These are phyloP conservation scores for Nomada hirtipes DNA, from an alignment of 2,888 invertebrate genomes.

Conservation along the genomic window DNA sequence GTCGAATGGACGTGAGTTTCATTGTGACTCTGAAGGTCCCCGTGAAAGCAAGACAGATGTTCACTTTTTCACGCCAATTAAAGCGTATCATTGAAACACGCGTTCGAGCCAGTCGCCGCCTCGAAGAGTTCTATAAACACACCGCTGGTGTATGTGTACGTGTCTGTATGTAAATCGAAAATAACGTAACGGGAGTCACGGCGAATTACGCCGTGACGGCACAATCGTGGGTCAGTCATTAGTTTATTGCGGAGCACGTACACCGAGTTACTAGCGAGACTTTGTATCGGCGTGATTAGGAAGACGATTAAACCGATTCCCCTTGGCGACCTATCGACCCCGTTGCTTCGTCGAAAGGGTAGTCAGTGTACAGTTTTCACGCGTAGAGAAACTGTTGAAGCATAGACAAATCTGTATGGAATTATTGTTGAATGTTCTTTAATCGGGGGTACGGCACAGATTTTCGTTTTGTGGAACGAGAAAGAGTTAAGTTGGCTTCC, in stretches of 20 bases:
- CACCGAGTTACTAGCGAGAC: slow-evolving; percentile 23
- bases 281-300: slow-evolving; percentile 38
- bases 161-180: slow-evolving; percentile 8
- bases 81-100: slow-evolving; percentile 1
- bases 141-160: neutral
- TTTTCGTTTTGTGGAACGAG: no score
- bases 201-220: slow-evolving; percentile 28
- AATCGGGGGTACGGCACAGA: no score
- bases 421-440: slow-evolving; percentile 1
- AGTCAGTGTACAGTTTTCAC: slow-evolving; percentile 22
- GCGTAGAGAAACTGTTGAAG: slow-evolving; percentile 13
- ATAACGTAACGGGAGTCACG: slow-evolving; percentile 29
- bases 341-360: slow-evolving; percentile 15
- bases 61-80: neutral
- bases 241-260: slow-evolving; percentile 41
- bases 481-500: neutral
- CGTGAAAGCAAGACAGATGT: neutral
- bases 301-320: slow-evolving; percentile 40
- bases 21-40: neutral
- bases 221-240: slow-evolving; percentile 45
- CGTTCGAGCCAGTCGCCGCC: neutral
- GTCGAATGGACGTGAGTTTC: neutral
- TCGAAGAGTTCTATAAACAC: neutral
- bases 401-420: neutral
- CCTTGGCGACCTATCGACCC: slow-evolving; percentile 38